Base-by-base conservation (phyloP, 2,797 vertebrate genomes). In the Chaunax sp. region DNA sequence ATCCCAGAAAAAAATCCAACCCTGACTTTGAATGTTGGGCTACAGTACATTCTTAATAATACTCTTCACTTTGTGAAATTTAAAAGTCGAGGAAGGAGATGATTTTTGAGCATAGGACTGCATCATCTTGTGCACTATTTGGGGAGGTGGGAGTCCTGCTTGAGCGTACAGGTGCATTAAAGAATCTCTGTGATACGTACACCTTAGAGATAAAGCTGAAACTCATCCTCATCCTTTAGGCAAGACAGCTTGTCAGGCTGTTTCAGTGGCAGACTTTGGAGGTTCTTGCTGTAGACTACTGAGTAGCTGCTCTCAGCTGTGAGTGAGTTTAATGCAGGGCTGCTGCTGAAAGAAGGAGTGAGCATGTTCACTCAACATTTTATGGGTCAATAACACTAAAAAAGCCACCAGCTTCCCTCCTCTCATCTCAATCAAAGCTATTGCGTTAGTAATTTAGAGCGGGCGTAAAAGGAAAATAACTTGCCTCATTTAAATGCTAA, bases 401-500 rank as follows among this genome's bases (percentile, higher is more conserved):
- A 84, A 83, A 86, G 65, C 58, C 80, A 77, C 54, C 53, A 53
- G 76, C 82, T 64, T 77, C 69, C 71, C 59, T 77, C 64, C 64
- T 72, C 78, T 84, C 79, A 64, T 83, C 90, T 84, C 82, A 88
- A 75, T 88, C 82, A 84, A 84, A 86, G 71, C 75, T 58, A 64
- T 26, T 67, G 78, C 73, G 20, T 84, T 80, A 20, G 84, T 87
- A 80, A 89, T 89, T 83, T 84, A 84, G 77, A 80, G 81, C 61
- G 3, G 62, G 74, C 16, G 23, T 84, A 78, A 73, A 80, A 64
- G 69, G 86, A 86, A 87, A 89, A 89, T 86, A 90, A 89, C 82
- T 73, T 77, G 85, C 69, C 83, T 90, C 87, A 89, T 91, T 91
- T 89, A 91, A 89, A 91, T 91, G 89, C 87, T 89, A 91, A 91